Evolutionary conservation across 2,797 vertebrate species (phyloP).

Genomic region (Columba guinea): DNA sequence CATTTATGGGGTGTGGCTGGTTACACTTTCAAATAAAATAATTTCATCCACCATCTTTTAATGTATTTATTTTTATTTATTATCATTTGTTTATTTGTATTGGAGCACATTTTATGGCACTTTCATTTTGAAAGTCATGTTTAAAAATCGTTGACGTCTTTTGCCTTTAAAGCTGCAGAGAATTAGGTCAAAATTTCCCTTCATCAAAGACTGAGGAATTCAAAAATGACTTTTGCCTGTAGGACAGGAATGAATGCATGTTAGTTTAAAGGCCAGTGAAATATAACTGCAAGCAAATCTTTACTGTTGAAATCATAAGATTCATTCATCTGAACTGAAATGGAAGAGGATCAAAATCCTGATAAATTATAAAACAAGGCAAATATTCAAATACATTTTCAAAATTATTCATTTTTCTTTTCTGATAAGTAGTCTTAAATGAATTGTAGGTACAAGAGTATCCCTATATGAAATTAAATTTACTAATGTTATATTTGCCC

Average conservation of each 20-base stretch:
- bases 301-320: slow-evolving; percentile 20
- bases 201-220: slow-evolving; percentile 22
- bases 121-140: not conserved
- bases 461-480: not conserved
- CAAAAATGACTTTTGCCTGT: slow-evolving; percentile 41
- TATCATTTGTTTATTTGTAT: not conserved
- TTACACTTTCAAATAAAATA: not conserved
- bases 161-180: slow-evolving; percentile 27
- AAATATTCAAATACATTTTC: not conserved
- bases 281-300: slow-evolving; percentile 41
- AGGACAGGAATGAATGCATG: not conserved
- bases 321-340: slow-evolving; percentile 16
- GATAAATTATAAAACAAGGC: not conserved
- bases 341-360: slow-evolving; percentile 13
- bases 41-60: not conserved
- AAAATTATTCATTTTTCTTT: not conserved
- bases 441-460: not conserved
- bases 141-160: slow-evolving; percentile 7
- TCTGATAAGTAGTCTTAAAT: not conserved
- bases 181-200: slow-evolving; percentile 60
- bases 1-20: not conserved
- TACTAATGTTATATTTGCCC: not conserved
- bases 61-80: not conserved
- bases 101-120: not conserved
- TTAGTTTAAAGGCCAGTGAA: slow-evolving; percentile 60